Base-by-base conservation (phyloP, 2,888 invertebrate genomes). In the Eurois occulta region DNA sequence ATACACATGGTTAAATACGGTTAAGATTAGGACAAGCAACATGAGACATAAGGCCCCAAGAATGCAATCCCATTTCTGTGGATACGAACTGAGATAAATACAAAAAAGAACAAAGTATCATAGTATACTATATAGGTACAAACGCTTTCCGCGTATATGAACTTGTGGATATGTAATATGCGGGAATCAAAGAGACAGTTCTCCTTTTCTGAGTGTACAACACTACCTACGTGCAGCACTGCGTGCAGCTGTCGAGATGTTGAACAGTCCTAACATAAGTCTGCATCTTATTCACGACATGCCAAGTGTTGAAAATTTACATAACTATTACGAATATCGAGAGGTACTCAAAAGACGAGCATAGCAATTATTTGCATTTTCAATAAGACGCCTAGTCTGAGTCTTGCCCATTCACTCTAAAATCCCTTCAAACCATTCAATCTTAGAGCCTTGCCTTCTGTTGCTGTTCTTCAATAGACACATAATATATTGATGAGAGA, bases 11-110 rank as follows among this genome's bases (percentile, higher is more conserved):
- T 38, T 81, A 67, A 70, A 77, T 70, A 77, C 11, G 24, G 58
- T 62, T 77, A 80, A 52, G 28, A 77, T 75, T 78, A 87, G 81
- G 78, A 81, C 77, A 74, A 87, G 88, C 87, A 88, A 88, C 85
- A 78, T 87, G 87, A 87, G 88, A 87, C 88, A 71, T 88, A 87
- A 88, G 87, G 89, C 87, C 87, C 87, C 85, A 87, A 88, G 88
- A 87, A 87, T 85, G 87, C 88, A 83, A 85, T 85, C 69, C 83
- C 64, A 73, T 75, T 78, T 79, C 69, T 75, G 78, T 78, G 75
- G 60, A 80, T 72, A 70, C 69, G 58, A 75, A 81, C 67, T 81
- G 68, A 80, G 8, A 74, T 58, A 70, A 70, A 77, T 60, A 43
- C 43, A 74, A 18, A 72, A 76, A 73, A 13, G 1, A 75, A 84